Conservation (phyloP, 2,888 invertebrate genomes). For the Protonemura montana region DNA sequence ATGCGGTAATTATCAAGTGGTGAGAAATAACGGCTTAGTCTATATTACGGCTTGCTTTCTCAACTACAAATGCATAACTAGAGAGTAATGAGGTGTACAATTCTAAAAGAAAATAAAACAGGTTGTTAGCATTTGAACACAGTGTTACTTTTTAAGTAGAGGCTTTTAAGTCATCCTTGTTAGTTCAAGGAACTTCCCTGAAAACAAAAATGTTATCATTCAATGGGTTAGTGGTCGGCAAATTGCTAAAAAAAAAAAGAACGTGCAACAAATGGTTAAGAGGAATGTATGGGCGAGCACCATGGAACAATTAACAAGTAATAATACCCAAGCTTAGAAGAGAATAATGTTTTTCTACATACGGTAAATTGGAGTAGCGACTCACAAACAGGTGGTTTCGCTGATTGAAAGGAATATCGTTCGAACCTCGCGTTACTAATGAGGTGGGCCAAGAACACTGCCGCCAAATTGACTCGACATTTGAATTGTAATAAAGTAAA, state of each 20-base stretch:
- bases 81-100: background rate
- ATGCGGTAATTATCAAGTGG: background rate
- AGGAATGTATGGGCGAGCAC: conserved; percentile 28
- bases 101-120: background rate
- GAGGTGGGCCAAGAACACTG: background rate
- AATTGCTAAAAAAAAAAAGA: background rate
- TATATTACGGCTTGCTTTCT: background rate
- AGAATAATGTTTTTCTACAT: conserved; percentile 28
- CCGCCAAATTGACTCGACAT: background rate
- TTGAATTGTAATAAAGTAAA: background rate
- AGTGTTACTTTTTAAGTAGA: background rate
- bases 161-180: background rate
- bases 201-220: background rate
- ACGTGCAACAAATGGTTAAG: conserved; percentile 19
- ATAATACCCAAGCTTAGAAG: conserved; percentile 34
- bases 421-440: background rate
- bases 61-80: background rate
- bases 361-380: conserved; percentile 32
- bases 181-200: background rate
- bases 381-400: conserved; percentile 35
- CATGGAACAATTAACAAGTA: conserved; percentile 39
- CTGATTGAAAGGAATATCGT: conserved; percentile 9
- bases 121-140: background rate
- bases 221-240: background rate
- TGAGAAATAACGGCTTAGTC: background rate